Conservation (phyloP, 2,797 vertebrate species). For the Pangasius larnaudii region DNA sequence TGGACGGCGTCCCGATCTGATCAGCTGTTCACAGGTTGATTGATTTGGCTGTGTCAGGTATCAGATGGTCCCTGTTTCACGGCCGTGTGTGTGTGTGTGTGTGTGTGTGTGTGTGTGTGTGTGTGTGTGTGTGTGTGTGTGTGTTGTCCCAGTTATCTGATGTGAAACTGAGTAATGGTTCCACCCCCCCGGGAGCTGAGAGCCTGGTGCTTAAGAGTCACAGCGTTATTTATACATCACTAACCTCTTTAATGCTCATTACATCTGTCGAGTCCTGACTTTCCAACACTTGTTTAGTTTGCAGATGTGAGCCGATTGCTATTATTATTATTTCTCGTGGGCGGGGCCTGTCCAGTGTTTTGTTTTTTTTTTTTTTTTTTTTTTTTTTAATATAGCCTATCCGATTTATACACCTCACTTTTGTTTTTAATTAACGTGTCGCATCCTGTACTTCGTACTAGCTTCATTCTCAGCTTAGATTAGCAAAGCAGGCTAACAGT, state of each 20-base stretch:
- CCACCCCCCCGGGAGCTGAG: background rate
- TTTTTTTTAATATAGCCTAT: too few relatives aligned
- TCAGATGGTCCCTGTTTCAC: constrained; percentile 13
- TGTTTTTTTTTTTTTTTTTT: too few relatives aligned
- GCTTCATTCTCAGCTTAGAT: too few relatives aligned
- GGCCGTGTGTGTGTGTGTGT: background rate
- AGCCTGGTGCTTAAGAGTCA: background rate
- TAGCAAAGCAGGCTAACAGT: too few relatives aligned
- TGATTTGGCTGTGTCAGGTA: constrained; percentile 17
- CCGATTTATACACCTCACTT: too few relatives aligned
- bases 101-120: constrained; percentile 25
- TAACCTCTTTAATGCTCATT: background rate
- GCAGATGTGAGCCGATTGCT: too few relatives aligned
- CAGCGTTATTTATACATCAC: constrained; percentile 6
- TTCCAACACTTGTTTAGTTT: background rate
- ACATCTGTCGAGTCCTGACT: background rate
- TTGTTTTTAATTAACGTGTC: too few relatives aligned
- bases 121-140: constrained; percentile 28
- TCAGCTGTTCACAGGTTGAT: constrained; percentile 8
- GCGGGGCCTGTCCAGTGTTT: background rate
- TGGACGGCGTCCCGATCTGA: background rate
- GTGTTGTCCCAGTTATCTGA: constrained; percentile 25
- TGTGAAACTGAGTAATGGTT: constrained; percentile 1
- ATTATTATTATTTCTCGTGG: background rate
- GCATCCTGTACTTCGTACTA: background rate